Percentiles rank a stretch among this genome's conserved stretches.
Conservation (phyloP, 2,888 invertebrate genomes). For the Merodon equestris region DNA sequence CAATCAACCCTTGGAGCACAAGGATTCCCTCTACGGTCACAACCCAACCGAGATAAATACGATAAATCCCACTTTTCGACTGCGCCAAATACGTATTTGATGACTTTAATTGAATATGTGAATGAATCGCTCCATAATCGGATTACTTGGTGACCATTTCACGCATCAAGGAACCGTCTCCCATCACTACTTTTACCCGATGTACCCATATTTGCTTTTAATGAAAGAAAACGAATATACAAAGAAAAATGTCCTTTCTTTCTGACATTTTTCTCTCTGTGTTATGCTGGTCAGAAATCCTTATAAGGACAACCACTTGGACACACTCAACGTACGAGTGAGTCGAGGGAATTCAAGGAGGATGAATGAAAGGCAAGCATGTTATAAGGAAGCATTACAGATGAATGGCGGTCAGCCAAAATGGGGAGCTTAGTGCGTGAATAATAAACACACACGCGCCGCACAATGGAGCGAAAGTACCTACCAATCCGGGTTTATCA, state of each 20-base stretch:
- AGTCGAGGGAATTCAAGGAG: no score
- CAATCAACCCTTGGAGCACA: no score
- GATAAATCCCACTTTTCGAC: no score
- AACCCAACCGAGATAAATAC: no score
- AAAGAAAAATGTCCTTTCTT: constrained; percentile 37
- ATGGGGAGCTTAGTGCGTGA: constrained; percentile 60
- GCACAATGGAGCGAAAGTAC: constrained; percentile 16
- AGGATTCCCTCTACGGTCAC: no score
- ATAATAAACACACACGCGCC: constrained; percentile 37
- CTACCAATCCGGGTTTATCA: constrained; percentile 55
- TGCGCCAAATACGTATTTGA: not conserved
- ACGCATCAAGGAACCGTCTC: constrained; percentile 72
- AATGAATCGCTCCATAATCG: constrained; percentile 74
- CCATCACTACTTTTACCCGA: no score
- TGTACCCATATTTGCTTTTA: no score
- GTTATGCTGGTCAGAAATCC: constrained; percentile 19
- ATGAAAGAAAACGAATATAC: no score
- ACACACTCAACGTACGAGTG: constrained; percentile 35
- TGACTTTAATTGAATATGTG: constrained; percentile 65
- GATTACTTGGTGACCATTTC: constrained; percentile 76
- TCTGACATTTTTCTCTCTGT: constrained; percentile 31
- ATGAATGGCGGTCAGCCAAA: no score
- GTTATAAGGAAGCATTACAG: no score
- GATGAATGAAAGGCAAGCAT: no score
- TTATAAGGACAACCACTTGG: constrained; percentile 33